A percentile compares a stretch with the other conserved stretches of the same genome.
Evolutionary conservation across 2,797 vertebrate species (phyloP).

Genomic region (Acanthopagrus latus): DNA sequence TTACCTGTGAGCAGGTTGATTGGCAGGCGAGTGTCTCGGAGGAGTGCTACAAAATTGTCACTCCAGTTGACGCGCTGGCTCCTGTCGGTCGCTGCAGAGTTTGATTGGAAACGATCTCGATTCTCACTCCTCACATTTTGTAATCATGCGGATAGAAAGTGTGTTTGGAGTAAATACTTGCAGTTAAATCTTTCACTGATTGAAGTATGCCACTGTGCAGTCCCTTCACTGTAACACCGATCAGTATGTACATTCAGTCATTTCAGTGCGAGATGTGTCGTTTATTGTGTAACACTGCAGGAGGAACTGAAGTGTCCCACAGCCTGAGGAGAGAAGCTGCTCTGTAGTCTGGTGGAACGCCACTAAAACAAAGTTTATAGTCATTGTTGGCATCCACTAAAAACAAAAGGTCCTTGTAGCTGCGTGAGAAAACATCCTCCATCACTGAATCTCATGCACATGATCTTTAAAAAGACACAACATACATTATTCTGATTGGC

Average conservation of each 20-base stretch:
- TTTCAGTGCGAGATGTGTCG: too few relatives aligned
- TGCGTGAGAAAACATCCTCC: background rate
- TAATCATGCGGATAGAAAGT: background rate
- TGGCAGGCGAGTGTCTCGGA: conserved; percentile 56
- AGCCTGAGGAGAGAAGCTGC: too few relatives aligned
- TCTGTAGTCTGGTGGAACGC: too few relatives aligned
- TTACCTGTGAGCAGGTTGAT: conserved; percentile 52
- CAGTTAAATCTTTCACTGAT: background rate
- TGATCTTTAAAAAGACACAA: conserved; percentile 10
- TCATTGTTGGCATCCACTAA: too few relatives aligned
- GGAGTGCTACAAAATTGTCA: conserved; percentile 45
- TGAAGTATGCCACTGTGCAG: background rate
- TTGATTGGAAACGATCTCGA: background rate
- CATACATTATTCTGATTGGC: background rate
- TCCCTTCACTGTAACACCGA: background rate
- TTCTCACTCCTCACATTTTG: background rate
- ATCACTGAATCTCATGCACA: background rate
- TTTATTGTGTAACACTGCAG: too few relatives aligned
- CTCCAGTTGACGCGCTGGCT: conserved; percentile 26
- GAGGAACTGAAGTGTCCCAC: too few relatives aligned
- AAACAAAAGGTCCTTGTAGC: too few relatives aligned
- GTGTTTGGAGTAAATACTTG: background rate
- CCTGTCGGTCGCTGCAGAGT: conserved; percentile 1
- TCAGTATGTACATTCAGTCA: background rate
- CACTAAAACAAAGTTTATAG: too few relatives aligned